These are phyloP conservation scores for Poeciliopsis turrubarensis DNA, from an alignment of 2,113 vertebrate genomes.

Conservation along the genomic window DNA sequence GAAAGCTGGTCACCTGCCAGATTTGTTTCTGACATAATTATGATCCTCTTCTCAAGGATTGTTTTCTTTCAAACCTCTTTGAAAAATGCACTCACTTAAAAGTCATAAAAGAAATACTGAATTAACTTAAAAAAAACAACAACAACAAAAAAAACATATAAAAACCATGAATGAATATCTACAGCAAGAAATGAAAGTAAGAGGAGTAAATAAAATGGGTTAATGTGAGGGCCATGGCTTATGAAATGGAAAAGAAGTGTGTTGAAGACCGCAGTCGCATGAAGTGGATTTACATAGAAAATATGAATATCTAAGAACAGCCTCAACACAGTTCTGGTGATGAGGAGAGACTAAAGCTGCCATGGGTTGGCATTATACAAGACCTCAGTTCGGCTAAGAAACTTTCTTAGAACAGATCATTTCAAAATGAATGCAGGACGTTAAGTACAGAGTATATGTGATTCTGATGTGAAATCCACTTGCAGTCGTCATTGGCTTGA, in stretches of 20 bases:
- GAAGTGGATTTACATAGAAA: slow-evolving; percentile 71
- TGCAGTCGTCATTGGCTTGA: too few relatives aligned
- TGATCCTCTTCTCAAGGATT: background rate
- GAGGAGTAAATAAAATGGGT: slow-evolving; percentile 15
- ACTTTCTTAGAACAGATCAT: background rate
- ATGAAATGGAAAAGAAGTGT: slow-evolving; percentile 48
- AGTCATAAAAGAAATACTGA: background rate
- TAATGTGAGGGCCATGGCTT: slow-evolving; percentile 24
- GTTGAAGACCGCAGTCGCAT: slow-evolving; percentile 50
- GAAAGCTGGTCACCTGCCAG: background rate
- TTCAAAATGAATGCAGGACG: background rate
- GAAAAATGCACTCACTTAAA: background rate
- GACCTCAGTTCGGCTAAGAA: slow-evolving; percentile 40
- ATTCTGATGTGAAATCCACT: too few relatives aligned
- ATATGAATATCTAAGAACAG: slow-evolving; percentile 58
- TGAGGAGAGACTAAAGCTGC: slow-evolving; percentile 44
- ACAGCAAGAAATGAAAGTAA: background rate
- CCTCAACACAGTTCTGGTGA: slow-evolving; percentile 45
- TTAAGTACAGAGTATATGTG: too few relatives aligned
- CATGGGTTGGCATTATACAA: slow-evolving; percentile 37
- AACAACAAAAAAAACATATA: background rate
- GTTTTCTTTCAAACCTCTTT: background rate
- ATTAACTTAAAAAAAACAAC: background rate
- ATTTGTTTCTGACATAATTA: background rate
- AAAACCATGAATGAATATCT: slow-evolving; percentile 19